Percentiles rank a stretch among this genome's conserved stretches.
Evolutionary conservation across 2,888 invertebrate genomes (phyloP).

Genomic region (Ophioninae sp.): DNA sequence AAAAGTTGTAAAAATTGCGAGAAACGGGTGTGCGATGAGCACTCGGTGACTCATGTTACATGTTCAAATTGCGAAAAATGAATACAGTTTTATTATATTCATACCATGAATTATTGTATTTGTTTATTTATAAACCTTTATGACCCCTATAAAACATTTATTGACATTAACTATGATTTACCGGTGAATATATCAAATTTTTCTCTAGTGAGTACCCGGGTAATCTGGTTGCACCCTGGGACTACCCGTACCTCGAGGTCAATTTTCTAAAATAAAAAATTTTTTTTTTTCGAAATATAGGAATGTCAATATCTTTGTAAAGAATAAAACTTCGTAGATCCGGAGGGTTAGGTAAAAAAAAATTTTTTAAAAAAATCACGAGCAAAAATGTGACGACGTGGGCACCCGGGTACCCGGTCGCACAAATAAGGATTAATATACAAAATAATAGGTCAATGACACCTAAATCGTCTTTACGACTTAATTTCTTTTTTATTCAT

Average conservation of each 20-base stretch:
- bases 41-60: neutral
- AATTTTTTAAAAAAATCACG: neutral
- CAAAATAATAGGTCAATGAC: too few species aligned
- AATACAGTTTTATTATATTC: slow-evolving; percentile 7
- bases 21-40: neutral
- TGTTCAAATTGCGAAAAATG: neutral
- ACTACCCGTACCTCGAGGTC: slow-evolving; percentile 15
- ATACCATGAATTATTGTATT: slow-evolving; percentile 7
- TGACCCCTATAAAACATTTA: slow-evolving; percentile 24
- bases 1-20: too few species aligned
- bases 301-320: slow-evolving; percentile 15
- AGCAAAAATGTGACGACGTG: too few species aligned
- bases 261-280: slow-evolving; percentile 16
- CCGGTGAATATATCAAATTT: slow-evolving; percentile 26
- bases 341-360: slow-evolving; percentile 4
- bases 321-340: neutral
- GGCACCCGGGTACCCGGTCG: too few species aligned
- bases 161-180: slow-evolving; percentile 29
- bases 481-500: too few species aligned
- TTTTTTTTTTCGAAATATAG: slow-evolving; percentile 16
- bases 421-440: too few species aligned
- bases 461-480: too few species aligned
- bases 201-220: slow-evolving; percentile 31
- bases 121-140: slow-evolving; percentile 6
- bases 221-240: slow-evolving; percentile 28